These are phyloP conservation scores for Drosophila nigrodunni DNA, from an alignment of 1,140 invertebrate genomes.

Conservation along the genomic window DNA sequence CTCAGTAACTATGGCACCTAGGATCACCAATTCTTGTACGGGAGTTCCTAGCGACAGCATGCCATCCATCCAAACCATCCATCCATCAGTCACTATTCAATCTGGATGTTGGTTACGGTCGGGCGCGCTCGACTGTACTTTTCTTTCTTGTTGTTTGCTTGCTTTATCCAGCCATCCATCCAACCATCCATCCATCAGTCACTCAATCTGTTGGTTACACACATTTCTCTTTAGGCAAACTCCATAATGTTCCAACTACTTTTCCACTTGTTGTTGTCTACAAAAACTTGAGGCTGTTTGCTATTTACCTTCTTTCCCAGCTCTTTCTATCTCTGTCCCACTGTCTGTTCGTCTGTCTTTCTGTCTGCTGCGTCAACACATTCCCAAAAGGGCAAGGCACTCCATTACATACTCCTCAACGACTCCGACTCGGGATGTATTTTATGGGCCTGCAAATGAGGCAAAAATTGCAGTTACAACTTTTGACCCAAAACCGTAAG, in stretches of 20 bases:
- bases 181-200: slow-evolving; percentile 62
- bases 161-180: slow-evolving; percentile 35
- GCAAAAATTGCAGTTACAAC: slow-evolving; percentile 62
- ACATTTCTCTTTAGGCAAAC: slow-evolving; percentile 61
- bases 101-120: no score
- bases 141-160: no score
- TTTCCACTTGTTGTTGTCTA: slow-evolving; percentile 75
- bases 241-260: slow-evolving; percentile 47
- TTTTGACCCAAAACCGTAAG: slow-evolving; percentile 72
- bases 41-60: no score
- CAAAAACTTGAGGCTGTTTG: slow-evolving; percentile 61
- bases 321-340: not conserved
- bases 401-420: slow-evolving; percentile 10
- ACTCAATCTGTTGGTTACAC: slow-evolving; percentile 64
- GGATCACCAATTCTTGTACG: no score
- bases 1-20: no score
- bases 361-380: slow-evolving; percentile 50
- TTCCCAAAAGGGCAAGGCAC: slow-evolving; percentile 79
- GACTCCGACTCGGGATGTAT: slow-evolving; percentile 19
- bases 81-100: no score
- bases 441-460: slow-evolving; percentile 61
- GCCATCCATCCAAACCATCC: no score
- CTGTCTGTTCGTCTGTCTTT: slow-evolving; percentile 12
- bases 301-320: slow-evolving; percentile 65
- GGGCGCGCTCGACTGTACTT: no score